Percentiles rank a stretch among this genome's conserved stretches.
Evolutionary conservation across 1,140 invertebrate genomes (phyloP).

Genomic region (Drosophila pseudoobscura): DNA sequence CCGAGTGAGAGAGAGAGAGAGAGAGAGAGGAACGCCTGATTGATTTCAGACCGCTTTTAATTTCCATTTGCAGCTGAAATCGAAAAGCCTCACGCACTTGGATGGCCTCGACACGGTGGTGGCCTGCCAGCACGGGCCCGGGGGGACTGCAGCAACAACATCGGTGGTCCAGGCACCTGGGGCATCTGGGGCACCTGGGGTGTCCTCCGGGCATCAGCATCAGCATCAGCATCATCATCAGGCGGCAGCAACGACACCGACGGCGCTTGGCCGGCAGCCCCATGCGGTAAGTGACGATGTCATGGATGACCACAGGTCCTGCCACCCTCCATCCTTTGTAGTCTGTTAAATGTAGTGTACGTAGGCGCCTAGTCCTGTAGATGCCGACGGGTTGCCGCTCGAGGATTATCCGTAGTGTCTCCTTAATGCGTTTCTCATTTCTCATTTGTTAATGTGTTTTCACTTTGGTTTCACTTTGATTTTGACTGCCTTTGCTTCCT

Average conservation of each 20-base stretch:
- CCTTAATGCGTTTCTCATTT: too few relatives aligned
- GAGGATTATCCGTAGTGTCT: too few relatives aligned
- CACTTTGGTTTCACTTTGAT: too few relatives aligned
- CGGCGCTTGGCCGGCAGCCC: constrained; percentile 50
- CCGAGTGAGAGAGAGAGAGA: constrained; percentile 14
- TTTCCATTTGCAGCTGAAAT: constrained; percentile 78
- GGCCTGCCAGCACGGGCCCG: constrained; percentile 65
- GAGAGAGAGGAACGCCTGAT: constrained; percentile 18
- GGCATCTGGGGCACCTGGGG: too few relatives aligned
- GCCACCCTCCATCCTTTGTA: background rate
- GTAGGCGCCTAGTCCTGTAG: constrained; percentile 7
- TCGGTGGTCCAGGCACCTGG: background rate
- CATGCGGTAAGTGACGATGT: constrained; percentile 47
- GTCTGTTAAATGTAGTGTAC: constrained; percentile 19
- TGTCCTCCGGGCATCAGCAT: constrained; percentile 1
- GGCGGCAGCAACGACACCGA: constrained; percentile 16
- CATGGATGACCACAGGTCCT: background rate
- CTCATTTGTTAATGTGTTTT: too few relatives aligned
- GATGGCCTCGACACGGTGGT: constrained; percentile 77
- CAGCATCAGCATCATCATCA: constrained; percentile 26
- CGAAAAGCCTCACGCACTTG: constrained; percentile 83
- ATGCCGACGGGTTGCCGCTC: too few relatives aligned
- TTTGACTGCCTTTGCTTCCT: too few relatives aligned
- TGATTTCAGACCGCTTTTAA: constrained; percentile 35
- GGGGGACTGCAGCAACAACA: constrained; percentile 22